phyloP scores from a whole-genome alignment of 64 coral and sea anemone species.

The Pachyseris speciosa region DNA sequence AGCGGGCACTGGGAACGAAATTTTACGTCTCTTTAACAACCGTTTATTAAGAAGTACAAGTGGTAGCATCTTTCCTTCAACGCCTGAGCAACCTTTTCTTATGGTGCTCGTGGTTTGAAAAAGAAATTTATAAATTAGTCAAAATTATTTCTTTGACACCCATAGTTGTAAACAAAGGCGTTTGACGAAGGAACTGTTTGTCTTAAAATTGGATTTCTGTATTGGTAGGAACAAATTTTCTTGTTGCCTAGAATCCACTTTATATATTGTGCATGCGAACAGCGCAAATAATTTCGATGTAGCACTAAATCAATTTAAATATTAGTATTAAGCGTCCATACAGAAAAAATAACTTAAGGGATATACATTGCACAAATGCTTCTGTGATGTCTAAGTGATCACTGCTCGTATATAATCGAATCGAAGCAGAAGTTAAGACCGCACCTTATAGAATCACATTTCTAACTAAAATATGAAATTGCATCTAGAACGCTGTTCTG shows the following conservation, averaged over 20 bases:
- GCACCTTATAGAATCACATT: not conserved
- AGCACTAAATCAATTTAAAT: not conserved
- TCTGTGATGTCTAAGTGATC: not conserved
- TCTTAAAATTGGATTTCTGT: not conserved
- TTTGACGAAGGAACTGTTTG: not conserved
- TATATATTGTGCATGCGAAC: not conserved
- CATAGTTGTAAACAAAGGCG: too few species aligned
- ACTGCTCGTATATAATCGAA: not conserved
- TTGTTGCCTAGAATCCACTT: not conserved
- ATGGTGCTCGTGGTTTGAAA: too few species aligned
- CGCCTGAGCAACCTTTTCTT: not conserved
- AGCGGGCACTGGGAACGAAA: not conserved
- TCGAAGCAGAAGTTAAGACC: not conserved
- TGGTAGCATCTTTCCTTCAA: not conserved
- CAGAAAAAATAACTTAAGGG: conserved; percentile 36
- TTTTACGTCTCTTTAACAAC: not conserved
- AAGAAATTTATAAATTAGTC: too few species aligned
- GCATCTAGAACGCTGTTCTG: not conserved
- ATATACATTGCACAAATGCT: not conserved
- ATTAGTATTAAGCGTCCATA: not conserved
- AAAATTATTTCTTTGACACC: too few species aligned
- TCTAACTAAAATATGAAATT: conserved; percentile 2
- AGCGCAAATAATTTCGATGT: not conserved
- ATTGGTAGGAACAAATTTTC: not conserved
- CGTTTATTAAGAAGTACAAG: conserved; percentile 32